Percentiles rank a stretch among this genome's conserved stretches.
Evolutionary conservation across 2,113 vertebrate species (phyloP).

Genomic region (Albula goreensis): DNA sequence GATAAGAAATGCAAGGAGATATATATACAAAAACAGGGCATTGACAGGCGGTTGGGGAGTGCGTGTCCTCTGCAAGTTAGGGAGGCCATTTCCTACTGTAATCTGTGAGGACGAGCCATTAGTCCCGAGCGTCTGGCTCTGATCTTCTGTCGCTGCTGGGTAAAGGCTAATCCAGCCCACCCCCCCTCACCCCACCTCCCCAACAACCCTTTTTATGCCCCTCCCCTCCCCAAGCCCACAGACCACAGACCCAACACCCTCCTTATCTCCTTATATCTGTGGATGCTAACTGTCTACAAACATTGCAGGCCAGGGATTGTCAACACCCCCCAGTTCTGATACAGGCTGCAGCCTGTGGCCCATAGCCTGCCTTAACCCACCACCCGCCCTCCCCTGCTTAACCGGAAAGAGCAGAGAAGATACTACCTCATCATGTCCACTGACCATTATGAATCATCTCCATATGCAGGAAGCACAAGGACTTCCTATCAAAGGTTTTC

Average conservation of each 20-base stretch:
- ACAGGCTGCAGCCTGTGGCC: neutral
- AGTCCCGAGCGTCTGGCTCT: constrained; percentile 32
- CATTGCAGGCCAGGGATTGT: constrained; percentile 43
- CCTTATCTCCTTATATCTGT: constrained; percentile 39
- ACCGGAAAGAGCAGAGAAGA: constrained; percentile 58
- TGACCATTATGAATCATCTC: constrained; percentile 53
- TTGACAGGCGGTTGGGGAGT: constrained; percentile 44
- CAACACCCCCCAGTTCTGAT: constrained; percentile 39
- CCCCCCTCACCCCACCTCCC: neutral
- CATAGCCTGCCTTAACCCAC: neutral
- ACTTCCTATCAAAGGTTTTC: neutral
- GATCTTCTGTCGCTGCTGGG: constrained; percentile 28
- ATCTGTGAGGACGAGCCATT: constrained; percentile 41
- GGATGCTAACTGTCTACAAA: constrained; percentile 47
- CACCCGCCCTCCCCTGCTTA: constrained; percentile 36
- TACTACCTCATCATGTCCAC: constrained; percentile 51
- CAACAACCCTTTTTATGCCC: neutral
- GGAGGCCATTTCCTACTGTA: constrained; percentile 44
- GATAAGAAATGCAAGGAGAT: constrained; percentile 43
- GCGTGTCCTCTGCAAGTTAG: constrained; percentile 29
- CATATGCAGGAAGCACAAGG: constrained; percentile 39
- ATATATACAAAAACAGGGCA: constrained; percentile 35
- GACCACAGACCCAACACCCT: constrained; percentile 8
- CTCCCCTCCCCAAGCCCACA: neutral
- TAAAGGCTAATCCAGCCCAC: neutral